These are phyloP conservation scores for Salminus brasiliensis DNA, from an alignment of 2,113 vertebrate genomes.

Conservation along the genomic window DNA sequence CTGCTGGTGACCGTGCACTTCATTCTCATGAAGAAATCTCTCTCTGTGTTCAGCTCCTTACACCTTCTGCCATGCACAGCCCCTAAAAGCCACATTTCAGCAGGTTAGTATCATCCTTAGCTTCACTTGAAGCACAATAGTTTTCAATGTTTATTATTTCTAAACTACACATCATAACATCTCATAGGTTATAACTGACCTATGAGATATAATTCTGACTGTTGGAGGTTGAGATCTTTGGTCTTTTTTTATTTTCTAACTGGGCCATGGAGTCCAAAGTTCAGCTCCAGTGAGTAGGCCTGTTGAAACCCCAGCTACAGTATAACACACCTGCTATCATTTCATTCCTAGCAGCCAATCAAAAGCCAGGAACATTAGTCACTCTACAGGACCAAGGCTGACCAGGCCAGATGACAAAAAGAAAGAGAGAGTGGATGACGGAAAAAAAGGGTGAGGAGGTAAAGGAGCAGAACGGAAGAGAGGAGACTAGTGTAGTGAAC, in stretches of 20 bases:
- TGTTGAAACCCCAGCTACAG: conserved; percentile 25
- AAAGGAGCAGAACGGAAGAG: not conserved
- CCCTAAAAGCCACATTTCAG: conserved; percentile 35
- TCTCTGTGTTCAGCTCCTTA: conserved; percentile 77
- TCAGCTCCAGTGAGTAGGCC: not conserved
- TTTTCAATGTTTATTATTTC: not conserved
- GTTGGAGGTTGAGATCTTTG: not conserved
- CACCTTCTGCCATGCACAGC: conserved; percentile 57
- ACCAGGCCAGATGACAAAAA: conserved; percentile 28
- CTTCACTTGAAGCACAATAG: not conserved
- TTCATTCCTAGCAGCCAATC: conserved; percentile 22
- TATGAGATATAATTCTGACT: not conserved
- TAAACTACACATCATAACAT: not conserved
- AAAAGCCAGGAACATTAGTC: conserved; percentile 9
- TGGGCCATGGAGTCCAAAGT: conserved; percentile 33
- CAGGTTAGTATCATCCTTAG: conserved; percentile 23
- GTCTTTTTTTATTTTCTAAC: conserved; percentile 19
- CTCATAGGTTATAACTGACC: not conserved
- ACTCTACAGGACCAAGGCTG: not conserved
- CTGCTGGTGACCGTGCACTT: conserved; percentile 91
- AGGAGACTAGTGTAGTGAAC: not conserved
- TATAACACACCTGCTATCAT: conserved; percentile 15
- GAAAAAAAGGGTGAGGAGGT: not conserved
- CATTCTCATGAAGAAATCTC: conserved; percentile 95
- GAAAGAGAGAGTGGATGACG: not conserved